These are phyloP conservation scores for Halisarca cf. caerulea DNA, from an alignment of 37 sponge, comb jelly and placozoan genomes.

Conservation along the genomic window DNA sequence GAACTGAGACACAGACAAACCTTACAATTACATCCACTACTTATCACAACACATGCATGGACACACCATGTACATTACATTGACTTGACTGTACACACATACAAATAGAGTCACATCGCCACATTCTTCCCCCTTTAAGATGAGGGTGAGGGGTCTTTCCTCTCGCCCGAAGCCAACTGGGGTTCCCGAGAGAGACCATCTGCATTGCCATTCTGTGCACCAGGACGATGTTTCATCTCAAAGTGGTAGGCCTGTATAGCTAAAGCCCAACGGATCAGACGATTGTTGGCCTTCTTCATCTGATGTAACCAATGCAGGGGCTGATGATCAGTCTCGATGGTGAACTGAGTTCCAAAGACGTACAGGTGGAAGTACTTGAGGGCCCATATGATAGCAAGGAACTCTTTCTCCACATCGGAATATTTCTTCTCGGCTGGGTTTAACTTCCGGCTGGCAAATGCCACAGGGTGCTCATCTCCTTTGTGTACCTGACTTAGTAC, in stretches of 20 bases:
- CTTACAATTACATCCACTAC: no score
- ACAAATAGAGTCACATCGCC: no score
- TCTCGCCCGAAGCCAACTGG: background rate
- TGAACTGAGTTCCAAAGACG: slow-evolving; percentile 14
- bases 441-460: slow-evolving; percentile 22
- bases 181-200: slow-evolving; percentile 20
- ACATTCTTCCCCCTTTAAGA: no score
- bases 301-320: slow-evolving; percentile 17
- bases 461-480: slow-evolving; percentile 47
- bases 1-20: no score
- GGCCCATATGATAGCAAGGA: slow-evolving; percentile 32
- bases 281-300: slow-evolving; percentile 30
- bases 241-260: slow-evolving; percentile 26
- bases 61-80: no score
- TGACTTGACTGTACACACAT: no score
- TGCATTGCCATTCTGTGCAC: slow-evolving; percentile 20
- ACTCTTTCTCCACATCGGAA: slow-evolving; percentile 49
- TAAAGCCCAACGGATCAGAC: slow-evolving; percentile 37
- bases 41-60: no score
- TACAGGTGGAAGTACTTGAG: slow-evolving; percentile 27
- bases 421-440: slow-evolving; percentile 28
- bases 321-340: slow-evolving; percentile 34
- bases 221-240: background rate
- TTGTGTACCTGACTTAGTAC: slow-evolving; percentile 29
- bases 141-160: no score